Percentiles rank a stretch among this genome's conserved stretches.
These are phyloP conservation scores for Rhamnusium bicolor DNA, from an alignment of 2,888 invertebrate genomes.

Conservation along the genomic window DNA sequence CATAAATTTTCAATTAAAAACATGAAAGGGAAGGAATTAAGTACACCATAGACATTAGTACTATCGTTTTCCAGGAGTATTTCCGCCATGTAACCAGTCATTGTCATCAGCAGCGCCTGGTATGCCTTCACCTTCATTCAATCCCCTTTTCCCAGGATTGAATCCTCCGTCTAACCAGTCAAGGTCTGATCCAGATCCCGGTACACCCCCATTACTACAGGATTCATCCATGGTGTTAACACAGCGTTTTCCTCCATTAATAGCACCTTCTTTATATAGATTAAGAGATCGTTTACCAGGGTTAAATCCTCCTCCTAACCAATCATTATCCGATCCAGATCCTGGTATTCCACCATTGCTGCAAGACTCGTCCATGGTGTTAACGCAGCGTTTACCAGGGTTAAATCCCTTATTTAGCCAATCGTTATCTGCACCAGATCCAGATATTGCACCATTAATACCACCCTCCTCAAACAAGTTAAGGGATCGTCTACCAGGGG, in stretches of 20 bases:
- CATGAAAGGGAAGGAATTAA: neutral
- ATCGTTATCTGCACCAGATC: constrained; percentile 67
- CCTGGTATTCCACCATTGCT: constrained; percentile 67
- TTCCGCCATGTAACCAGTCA: constrained; percentile 51
- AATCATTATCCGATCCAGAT: constrained; percentile 65
- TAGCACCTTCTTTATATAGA: constrained; percentile 74
- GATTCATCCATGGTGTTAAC: constrained; percentile 73
- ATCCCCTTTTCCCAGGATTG: constrained; percentile 58
- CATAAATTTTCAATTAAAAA: neutral
- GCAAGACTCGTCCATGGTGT: constrained; percentile 74
- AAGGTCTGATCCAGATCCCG: constrained; percentile 68
- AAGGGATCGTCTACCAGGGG: constrained; percentile 44
- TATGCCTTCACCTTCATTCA: constrained; percentile 71
- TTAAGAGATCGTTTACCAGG: constrained; percentile 63
- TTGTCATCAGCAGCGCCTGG: constrained; percentile 69
- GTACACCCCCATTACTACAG: constrained; percentile 67
- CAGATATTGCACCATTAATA: constrained; percentile 53
- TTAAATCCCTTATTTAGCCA: constrained; percentile 50
- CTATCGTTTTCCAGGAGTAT: constrained; percentile 57
- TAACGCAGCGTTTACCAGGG: constrained; percentile 63
- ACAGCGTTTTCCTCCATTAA: constrained; percentile 59
- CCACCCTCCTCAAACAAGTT: neutral
- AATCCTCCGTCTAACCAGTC: constrained; percentile 50
- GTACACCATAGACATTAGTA: neutral
- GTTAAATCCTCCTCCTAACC: constrained; percentile 48